Evolutionary conservation across 2,888 invertebrate species (phyloP).

Genomic region (Oscheius sp.): DNA sequence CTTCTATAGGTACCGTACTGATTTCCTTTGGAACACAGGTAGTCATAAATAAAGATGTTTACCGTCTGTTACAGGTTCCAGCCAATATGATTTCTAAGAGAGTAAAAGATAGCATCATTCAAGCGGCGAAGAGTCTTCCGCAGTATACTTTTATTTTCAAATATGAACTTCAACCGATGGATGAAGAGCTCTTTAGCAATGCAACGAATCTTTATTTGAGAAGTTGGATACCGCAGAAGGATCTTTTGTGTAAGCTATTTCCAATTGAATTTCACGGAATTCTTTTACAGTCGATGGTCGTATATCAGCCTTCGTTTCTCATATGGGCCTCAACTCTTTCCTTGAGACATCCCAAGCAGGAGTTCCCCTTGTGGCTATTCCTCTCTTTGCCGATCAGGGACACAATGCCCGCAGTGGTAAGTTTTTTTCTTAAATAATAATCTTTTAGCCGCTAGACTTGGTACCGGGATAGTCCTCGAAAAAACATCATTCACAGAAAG

Average conservation of each 20-base stretch:
- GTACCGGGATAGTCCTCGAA: slow-evolving; percentile 40
- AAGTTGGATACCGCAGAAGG: slow-evolving; percentile 59
- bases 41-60: neutral
- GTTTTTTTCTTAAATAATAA: neutral
- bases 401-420: slow-evolving; percentile 44
- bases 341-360: slow-evolving; percentile 46
- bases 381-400: slow-evolving; percentile 49
- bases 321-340: slow-evolving; percentile 48
- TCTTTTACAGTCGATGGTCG: slow-evolving; percentile 43
- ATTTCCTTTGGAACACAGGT: slow-evolving; percentile 30
- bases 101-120: slow-evolving; percentile 8
- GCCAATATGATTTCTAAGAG: slow-evolving; percentile 5
- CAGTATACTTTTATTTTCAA: slow-evolving; percentile 16
- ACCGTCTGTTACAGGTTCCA: neutral
- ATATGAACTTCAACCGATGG: slow-evolving; percentile 29
- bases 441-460: slow-evolving; percentile 36
- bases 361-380: slow-evolving; percentile 46
- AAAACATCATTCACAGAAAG: slow-evolving; percentile 36
- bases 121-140: neutral
- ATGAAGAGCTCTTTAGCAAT: slow-evolving; percentile 37
- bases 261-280: neutral
- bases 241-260: slow-evolving; percentile 38
- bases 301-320: slow-evolving; percentile 45
- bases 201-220: slow-evolving; percentile 44
- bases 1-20: neutral